A percentile compares a stretch with the other conserved stretches of the same genome.
Conservation (phyloP, 2,888 invertebrate species). For the Nephrotoma flavescens region DNA sequence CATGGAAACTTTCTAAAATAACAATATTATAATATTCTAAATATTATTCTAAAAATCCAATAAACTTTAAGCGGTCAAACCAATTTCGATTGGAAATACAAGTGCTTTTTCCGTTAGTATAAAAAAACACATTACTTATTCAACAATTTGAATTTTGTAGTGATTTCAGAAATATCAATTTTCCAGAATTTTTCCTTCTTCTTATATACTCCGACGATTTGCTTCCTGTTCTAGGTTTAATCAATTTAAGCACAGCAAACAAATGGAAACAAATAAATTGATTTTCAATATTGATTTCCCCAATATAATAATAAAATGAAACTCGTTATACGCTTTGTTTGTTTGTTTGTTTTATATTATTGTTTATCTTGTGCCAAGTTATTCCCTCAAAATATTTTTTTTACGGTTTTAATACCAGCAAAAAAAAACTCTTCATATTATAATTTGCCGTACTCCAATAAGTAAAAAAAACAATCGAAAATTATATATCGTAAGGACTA, state of each 20-base stretch:
- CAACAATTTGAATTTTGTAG: too few species aligned
- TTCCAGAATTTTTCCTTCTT: background rate
- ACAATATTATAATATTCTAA: too few species aligned
- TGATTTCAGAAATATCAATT: too few species aligned
- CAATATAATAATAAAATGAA: background rate
- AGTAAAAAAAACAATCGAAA: background rate
- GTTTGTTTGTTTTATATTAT: background rate
- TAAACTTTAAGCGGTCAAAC: too few species aligned
- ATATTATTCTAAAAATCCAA: too few species aligned
- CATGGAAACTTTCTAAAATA: too few species aligned
- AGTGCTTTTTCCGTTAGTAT: too few species aligned
- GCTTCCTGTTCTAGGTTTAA: background rate
- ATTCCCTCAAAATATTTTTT: background rate
- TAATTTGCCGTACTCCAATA: background rate
- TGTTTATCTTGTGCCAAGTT: background rate
- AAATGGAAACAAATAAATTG: background rate
- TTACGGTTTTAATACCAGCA: background rate
- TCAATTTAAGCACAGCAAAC: background rate
- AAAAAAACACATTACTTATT: too few species aligned
- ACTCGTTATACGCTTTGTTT: background rate
- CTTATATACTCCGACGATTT: background rate
- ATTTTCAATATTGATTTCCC: background rate
- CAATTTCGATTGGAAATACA: too few species aligned
- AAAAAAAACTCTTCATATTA: background rate
- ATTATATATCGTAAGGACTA: background rate